phyloP scores from a whole-genome alignment of 2,113 vertebrate species.

The Hymenochirus boettgeri region DNA sequence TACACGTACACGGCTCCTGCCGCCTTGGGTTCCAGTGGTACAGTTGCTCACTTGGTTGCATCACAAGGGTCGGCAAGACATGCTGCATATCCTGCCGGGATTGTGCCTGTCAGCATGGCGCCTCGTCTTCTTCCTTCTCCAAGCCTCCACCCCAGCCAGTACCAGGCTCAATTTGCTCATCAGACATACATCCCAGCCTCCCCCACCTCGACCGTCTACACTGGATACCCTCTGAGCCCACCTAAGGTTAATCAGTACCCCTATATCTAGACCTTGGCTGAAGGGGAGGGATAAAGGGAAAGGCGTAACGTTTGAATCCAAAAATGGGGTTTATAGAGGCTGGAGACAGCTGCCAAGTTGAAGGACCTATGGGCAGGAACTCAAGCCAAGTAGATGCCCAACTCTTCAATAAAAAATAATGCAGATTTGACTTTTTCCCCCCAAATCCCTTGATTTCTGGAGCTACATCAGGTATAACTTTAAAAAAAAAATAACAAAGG shows the following conservation, averaged over 20 bases:
- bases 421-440: no score
- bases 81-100: conserved; percentile 82
- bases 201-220: conserved; percentile 96
- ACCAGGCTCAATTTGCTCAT: conserved; percentile 94
- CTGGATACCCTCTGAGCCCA: conserved; percentile 98
- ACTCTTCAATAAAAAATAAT: no score
- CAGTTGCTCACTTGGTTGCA: conserved; percentile 91
- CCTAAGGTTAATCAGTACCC: conserved; percentile 99
- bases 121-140: conserved; percentile 89
- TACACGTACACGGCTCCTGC: conserved; percentile 88
- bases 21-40: conserved; percentile 85
- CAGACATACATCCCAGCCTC: conserved; percentile 98
- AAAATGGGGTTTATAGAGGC: no score
- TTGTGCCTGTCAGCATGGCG: conserved; percentile 93
- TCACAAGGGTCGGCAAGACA: conserved; percentile 87
- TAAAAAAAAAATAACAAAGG: no score
- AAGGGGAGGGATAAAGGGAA: conserved; percentile 3
- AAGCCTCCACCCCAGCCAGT: conserved; percentile 90
- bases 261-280: conserved; percentile 89
- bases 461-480: no score
- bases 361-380: conserved; percentile 52
- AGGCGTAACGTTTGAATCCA: background rate
- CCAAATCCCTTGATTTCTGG: no score
- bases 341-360: no score
- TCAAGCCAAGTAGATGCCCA: conserved; percentile 40